A percentile compares a stretch with the other conserved stretches of the same genome.
phyloP scores from a whole-genome alignment of 1,140 invertebrate species.

The Lysiphlebus fabarum region DNA sequence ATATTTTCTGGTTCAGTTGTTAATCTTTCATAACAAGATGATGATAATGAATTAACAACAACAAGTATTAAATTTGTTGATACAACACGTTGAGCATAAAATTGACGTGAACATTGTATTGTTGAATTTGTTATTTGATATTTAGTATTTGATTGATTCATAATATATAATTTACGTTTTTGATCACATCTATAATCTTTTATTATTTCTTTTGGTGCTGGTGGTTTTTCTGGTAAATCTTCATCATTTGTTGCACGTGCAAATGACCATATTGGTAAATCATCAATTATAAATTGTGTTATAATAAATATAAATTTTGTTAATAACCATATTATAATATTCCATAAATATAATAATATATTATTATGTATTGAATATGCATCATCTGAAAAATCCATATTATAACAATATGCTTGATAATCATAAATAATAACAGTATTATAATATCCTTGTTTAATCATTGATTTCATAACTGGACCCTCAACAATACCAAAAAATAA shows the following conservation, averaged over 20 bases:
- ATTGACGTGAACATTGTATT: conserved; percentile 41
- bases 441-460: conserved; percentile 73
- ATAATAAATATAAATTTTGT: conserved; percentile 38
- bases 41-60: conserved; percentile 62
- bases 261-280: conserved; percentile 27
- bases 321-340: conserved; percentile 41
- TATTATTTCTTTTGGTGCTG: conserved; percentile 42
- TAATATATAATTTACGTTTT: conserved; percentile 63
- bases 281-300: conserved; percentile 35
- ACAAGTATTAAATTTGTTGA: conserved; percentile 79
- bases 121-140: conserved; percentile 37
- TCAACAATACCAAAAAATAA: conserved; percentile 83
- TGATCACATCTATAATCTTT: conserved; percentile 63
- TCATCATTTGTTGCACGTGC: conserved; percentile 39
- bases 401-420: conserved; percentile 77
- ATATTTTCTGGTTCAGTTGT: conserved; percentile 41
- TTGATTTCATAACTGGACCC: conserved; percentile 72
- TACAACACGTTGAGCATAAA: conserved; percentile 57
- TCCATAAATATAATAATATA: conserved; percentile 38
- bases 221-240: conserved; percentile 43
- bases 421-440: conserved; percentile 77
- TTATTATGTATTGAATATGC: conserved; percentile 30
- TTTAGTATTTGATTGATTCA: conserved; percentile 58
- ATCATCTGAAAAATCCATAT: conserved; percentile 25
- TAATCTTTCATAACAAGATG: conserved; percentile 44